These are phyloP conservation scores for Tenualosa ilisha DNA, from an alignment of 2,797 vertebrate genomes.

Conservation along the genomic window DNA sequence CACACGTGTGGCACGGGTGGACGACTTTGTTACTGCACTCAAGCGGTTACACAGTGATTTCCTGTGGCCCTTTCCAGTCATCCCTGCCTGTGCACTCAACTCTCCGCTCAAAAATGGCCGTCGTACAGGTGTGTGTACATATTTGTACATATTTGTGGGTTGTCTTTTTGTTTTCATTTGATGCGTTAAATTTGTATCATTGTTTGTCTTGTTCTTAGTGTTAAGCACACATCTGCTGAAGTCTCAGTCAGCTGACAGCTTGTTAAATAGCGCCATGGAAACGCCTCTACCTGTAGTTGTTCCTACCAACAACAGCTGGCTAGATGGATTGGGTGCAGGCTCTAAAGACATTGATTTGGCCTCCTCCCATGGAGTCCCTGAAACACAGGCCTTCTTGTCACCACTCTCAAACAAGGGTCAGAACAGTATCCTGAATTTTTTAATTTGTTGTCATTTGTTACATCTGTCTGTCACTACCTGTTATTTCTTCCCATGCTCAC, in stretches of 20 bases:
- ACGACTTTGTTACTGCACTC: slow-evolving; percentile 91
- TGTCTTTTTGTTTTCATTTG: background rate
- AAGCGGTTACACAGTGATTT: slow-evolving; percentile 95
- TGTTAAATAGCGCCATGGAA: slow-evolving; percentile 87
- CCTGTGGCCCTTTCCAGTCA: slow-evolving; percentile 94
- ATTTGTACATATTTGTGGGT: background rate
- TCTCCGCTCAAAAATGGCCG: slow-evolving; percentile 94
- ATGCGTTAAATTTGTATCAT: background rate
- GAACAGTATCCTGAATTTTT: background rate
- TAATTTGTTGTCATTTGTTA: background rate
- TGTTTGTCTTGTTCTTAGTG: slow-evolving; percentile 58
- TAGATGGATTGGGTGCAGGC: slow-evolving; percentile 75
- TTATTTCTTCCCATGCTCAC: too few species aligned
- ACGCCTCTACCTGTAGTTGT: slow-evolving; percentile 68
- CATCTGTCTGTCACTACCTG: too few species aligned
- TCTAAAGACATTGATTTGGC: slow-evolving; percentile 83
- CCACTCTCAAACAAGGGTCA: slow-evolving; percentile 93
- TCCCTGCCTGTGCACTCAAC: slow-evolving; percentile 82
- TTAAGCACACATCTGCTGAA: slow-evolving; percentile 86
- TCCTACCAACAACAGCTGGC: slow-evolving; percentile 83
- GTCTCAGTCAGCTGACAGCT: slow-evolving; percentile 88
- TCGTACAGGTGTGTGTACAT: slow-evolving; percentile 75
- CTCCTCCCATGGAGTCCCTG: slow-evolving; percentile 84
- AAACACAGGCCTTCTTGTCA: slow-evolving; percentile 93
- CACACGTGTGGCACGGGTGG: slow-evolving; percentile 87